Percentiles rank a stretch among this genome's conserved stretches.
Conservation (phyloP, 1,140 invertebrate genomes). For the Megalopta genalis region DNA sequence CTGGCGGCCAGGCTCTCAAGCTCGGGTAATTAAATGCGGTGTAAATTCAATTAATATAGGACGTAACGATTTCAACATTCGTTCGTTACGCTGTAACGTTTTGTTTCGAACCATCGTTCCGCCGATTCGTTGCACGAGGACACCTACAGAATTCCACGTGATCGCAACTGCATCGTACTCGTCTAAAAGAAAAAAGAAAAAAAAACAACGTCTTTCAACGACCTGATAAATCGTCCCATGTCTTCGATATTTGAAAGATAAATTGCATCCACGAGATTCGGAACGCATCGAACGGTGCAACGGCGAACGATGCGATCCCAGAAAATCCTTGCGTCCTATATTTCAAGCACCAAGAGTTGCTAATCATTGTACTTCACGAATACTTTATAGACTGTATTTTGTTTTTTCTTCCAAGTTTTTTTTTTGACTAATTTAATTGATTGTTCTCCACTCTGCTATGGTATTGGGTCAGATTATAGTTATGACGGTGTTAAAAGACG, state of each 20-base stretch:
- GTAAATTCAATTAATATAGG: slow-evolving; percentile 70
- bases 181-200: too few species aligned
- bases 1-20: slow-evolving; percentile 96
- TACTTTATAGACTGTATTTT: slow-evolving; percentile 59
- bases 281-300: too few species aligned
- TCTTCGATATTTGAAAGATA: too few species aligned
- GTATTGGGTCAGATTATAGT: slow-evolving; percentile 66
- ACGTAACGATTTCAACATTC: slow-evolving; percentile 58
- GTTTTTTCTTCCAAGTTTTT: slow-evolving; percentile 42
- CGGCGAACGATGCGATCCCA: too few species aligned
- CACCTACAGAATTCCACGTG: too few species aligned
- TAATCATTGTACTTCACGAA: slow-evolving; percentile 69
- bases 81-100: neutral
- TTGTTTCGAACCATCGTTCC: too few species aligned
- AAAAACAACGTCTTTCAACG: too few species aligned
- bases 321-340: slow-evolving; percentile 69
- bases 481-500: slow-evolving; percentile 50
- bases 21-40: slow-evolving; percentile 88
- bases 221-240: too few species aligned
- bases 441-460: slow-evolving; percentile 64
- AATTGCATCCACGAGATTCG: too few species aligned
- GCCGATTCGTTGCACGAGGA: too few species aligned
- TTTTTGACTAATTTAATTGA: slow-evolving; percentile 54
- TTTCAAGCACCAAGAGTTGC: slow-evolving; percentile 65
- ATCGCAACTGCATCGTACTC: too few species aligned